Evolutionary conservation across 2,797 vertebrate species (phyloP).

Genomic region (Diplodus sargus): DNA sequence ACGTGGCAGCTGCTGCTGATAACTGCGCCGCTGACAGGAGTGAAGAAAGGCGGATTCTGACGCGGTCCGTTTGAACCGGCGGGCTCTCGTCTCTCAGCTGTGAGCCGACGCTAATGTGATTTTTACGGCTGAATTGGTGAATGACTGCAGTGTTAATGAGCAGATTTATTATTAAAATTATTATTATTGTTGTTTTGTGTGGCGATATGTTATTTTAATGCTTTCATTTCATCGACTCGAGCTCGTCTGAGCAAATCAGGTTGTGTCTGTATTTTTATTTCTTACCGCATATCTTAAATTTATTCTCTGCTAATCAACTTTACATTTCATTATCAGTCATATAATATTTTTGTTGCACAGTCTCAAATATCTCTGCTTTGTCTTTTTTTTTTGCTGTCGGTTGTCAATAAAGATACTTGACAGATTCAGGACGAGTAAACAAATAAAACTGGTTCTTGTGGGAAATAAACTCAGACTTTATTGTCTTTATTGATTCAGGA

Average conservation of each 20-base stretch:
- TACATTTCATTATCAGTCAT: neutral
- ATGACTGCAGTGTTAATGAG: constrained; percentile 7
- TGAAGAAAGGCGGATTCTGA: constrained; percentile 21
- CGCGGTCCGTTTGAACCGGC: constrained; percentile 1
- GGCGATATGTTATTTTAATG: neutral
- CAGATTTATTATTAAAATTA: neutral
- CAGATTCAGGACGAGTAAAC: neutral
- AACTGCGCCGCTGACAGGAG: constrained; percentile 27
- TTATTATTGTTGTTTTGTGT: neutral
- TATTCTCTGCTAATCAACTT: neutral
- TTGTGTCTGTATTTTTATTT: neutral
- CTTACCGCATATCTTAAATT: neutral
- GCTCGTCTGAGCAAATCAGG: too few relatives aligned
- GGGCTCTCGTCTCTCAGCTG: neutral
- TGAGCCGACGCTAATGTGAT: constrained; percentile 20
- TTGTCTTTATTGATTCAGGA: neutral
- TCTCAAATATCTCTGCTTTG: too few relatives aligned
- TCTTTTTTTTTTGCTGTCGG: neutral
- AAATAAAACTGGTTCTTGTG: neutral
- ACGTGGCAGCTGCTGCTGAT: constrained; percentile 62
- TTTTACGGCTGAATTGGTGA: constrained; percentile 13
- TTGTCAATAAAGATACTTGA: neutral
- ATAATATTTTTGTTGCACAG: neutral
- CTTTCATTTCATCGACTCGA: neutral
- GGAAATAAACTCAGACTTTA: neutral